Conservation (phyloP, 1,140 invertebrate genomes). For the Scaptomyza graminum region DNA sequence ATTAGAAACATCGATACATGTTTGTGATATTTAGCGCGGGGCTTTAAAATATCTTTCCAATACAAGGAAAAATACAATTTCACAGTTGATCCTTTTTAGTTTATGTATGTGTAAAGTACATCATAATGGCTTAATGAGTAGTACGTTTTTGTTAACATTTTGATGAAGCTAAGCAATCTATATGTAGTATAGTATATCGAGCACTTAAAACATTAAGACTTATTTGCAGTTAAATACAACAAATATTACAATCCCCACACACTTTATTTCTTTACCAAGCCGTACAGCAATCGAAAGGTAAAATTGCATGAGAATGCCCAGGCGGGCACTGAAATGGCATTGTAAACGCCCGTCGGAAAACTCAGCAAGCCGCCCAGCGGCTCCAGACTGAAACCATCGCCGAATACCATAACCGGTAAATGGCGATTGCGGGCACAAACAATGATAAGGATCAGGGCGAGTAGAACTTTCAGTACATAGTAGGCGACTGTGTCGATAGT, state of each 20-base stretch:
- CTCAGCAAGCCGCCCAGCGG: slow-evolving; percentile 68
- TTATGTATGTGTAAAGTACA: slow-evolving; percentile 43
- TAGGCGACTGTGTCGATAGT: slow-evolving; percentile 61
- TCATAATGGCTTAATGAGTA: slow-evolving; percentile 29
- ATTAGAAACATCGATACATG: slow-evolving; percentile 3
- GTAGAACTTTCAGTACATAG: slow-evolving; percentile 61
- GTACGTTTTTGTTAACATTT: slow-evolving; percentile 16
- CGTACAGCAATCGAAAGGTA: slow-evolving; percentile 61
- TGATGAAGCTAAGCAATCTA: slow-evolving; percentile 51
- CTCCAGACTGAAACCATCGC: slow-evolving; percentile 60
- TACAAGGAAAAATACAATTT: background rate
- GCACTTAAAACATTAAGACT: slow-evolving; percentile 23
- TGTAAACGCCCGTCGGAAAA: slow-evolving; percentile 73
- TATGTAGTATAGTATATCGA: slow-evolving; percentile 46
- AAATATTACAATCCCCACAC: background rate
- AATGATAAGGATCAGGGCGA: slow-evolving; percentile 56
- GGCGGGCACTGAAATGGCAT: slow-evolving; percentile 72
- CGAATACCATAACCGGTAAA: slow-evolving; percentile 65
- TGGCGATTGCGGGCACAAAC: slow-evolving; percentile 66
- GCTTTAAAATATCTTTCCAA: background rate
- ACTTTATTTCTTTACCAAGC: slow-evolving; percentile 51
- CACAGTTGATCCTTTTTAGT: background rate
- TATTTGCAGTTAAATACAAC: slow-evolving; percentile 29
- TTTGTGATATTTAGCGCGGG: slow-evolving; percentile 3
- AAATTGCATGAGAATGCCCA: slow-evolving; percentile 79